Base-by-base conservation (phyloP, 2,113 vertebrate genomes). In the Paramormyrops kingsleyae region DNA sequence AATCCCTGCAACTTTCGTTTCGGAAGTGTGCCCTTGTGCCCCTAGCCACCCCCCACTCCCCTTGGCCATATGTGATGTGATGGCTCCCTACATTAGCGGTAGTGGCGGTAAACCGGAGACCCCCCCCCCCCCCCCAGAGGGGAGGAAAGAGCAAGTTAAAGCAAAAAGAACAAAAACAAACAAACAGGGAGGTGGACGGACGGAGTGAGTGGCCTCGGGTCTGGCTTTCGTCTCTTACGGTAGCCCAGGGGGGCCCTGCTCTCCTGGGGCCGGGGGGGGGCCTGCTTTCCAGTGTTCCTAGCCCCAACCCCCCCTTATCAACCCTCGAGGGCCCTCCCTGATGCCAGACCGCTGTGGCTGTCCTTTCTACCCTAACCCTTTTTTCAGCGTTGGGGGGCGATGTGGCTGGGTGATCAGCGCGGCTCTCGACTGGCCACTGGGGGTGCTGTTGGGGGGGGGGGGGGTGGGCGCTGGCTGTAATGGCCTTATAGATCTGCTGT, bases 1-100 rank as follows among this genome's bases (percentile, higher is more conserved):
- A 0, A 90, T 90, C 88, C 70, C 70, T 70, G 88, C 44, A 90
- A 90, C 87, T 52, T 46, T 84, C 44, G 59, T 56, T 89, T 90
- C 88, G 90, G 90, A 90, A 89, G 90, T 89, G 44, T 90, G 90
- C 80, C 88, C 87, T 31, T 21, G 49, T 70, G 84, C 49, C 52
- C 42, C 10, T 27, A 3, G 62, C 70, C 70, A 31, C 70, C 70
- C 66, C 62, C 44, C 46, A 8, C 80, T 50, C 50, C 24, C 52
- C 74, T 84, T 21, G 50, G 44, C 50, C 52, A 35, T 90, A 85
- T 62, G 88, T 90, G 56, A 70, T 59, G 27, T 62, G 87, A 62
- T 50, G n/a, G 53, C 39, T 62, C 35, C 53, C 53, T 46, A n/a
- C 31, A 19, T 42, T 44, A 44, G 53, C 35, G 31, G 50, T 42